These are phyloP conservation scores for Stenurella melanura DNA, from an alignment of 2,888 invertebrate species.

Conservation along the genomic window DNA sequence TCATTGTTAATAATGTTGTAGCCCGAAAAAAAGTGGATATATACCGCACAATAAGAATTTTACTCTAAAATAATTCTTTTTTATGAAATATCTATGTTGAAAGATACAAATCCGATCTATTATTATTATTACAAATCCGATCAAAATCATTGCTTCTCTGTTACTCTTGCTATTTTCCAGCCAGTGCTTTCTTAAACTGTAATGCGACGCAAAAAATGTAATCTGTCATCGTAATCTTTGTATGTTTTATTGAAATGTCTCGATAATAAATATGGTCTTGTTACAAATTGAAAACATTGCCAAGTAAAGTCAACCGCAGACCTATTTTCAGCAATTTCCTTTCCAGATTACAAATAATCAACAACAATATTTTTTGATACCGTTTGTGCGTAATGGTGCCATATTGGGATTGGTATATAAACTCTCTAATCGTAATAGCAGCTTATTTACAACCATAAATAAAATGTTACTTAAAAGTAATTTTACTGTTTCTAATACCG, in stretches of 20 bases:
- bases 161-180: too few relatives aligned
- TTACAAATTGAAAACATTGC: not conserved
- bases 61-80: too few relatives aligned
- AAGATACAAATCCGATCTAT: too few relatives aligned
- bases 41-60: too few relatives aligned
- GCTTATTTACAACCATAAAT: not conserved
- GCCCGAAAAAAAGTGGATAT: too few relatives aligned
- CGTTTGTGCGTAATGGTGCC: not conserved
- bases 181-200: too few relatives aligned
- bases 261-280: not conserved
- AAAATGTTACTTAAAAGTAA: conserved; percentile 35
- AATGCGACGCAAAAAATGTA: too few relatives aligned
- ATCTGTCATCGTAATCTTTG: not conserved
- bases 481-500: conserved; percentile 43
- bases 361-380: conserved; percentile 1
- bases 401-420: not conserved
- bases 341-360: conserved; percentile 4
- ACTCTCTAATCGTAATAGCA: conserved; percentile 1
- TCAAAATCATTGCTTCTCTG: too few relatives aligned
- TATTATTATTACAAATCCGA: too few relatives aligned
- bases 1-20: too few relatives aligned
- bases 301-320: not conserved
- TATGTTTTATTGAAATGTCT: not conserved
- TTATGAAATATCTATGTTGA: too few relatives aligned
- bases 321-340: conserved; percentile 1